Evolutionary conservation across 2,113 vertebrate genomes (phyloP), one percentile per base, ranked within the genome.

Genomic region (Bettongia penicillata): DNA sequence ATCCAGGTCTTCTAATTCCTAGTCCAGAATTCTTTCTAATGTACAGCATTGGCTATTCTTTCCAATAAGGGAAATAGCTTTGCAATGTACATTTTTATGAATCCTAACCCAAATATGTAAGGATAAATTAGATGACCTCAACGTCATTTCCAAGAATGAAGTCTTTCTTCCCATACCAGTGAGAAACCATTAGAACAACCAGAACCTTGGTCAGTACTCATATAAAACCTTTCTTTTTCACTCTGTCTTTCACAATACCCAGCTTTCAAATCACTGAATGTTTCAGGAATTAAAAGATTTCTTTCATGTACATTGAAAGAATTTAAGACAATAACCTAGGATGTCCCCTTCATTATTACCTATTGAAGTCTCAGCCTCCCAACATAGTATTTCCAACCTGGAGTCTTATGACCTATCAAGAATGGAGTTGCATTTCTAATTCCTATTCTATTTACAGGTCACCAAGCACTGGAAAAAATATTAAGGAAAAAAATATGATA

Each of bases 51-150:
- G n/a, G 16, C 37, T 84, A 1, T 68, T 68, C 28, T 68, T 97
- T 96, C 93, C 91, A 94, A 37, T 96, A 89, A 96, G 52, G 25
- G 14, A 91, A 91, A 89, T 48, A 92, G 37, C 28, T 94, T 94
- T 97, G 95, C 96, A 93, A 68, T 16, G 92, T 97, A n/a, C n/a
- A n/a, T 97, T 97, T 97, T 95, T 31, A 10, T 55, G n/a, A 84
- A 84, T 43, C 5, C 68, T 84, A 84, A 84, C 5, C 16, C 16
- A 84, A 8, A 84, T 22, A 22, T n/a, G 8, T 22, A 84, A 84
- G 16, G 19, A 84, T n/a, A n/a, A 84, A 84, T 43, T 19, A 84
- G 1, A 84, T 22, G 37, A 84, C 68, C 37, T 84, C 14, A 84
- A 8, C 8, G 16, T 84, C n/a, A 84, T 10, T 84, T 43, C 37